Base-by-base conservation (phyloP, 2,888 invertebrate species). In the Sialis fuliginosa region DNA sequence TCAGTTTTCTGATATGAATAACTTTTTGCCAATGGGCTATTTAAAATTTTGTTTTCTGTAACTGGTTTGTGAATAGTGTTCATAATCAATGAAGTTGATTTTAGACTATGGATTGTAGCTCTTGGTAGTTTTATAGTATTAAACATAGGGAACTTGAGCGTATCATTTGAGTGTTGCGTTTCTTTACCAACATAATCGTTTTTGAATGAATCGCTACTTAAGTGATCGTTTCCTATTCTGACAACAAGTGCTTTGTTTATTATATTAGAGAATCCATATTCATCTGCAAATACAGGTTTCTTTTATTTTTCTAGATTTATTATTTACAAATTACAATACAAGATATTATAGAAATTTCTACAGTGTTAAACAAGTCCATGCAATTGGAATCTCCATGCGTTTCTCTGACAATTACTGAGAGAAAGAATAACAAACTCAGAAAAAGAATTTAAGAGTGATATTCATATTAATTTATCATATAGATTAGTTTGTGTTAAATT, bases 61-160 rank as follows among this genome's bases (percentile, higher is more conserved):
- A 22, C 33, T 32, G 22, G 45, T 48, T 54, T 51, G 37, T 54
- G 59, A 49, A 65, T 59, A 31, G 65, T 64, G 54, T 64, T 62
- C 54, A 66, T 58, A 44, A 68, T 64, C 53, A 68, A 54, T 6
- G 67, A 65, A 40, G 68, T 66, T 41, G 68, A 68, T 56, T 67
- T 67, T 54, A 67, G 62, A 50, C 58, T 59, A 52, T 60, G 56
- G 39, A 58, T 50, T 34, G 57, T 56, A 54, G 61, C 60, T 56
- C 58, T 53, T 52, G 54, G 54, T 13, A 54, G 47, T 50, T 49
- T 54, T 32, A 48, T 55, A 47, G 49, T 44, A 44, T 46, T 49
- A 12, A 47, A 42, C 10, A 47, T 33, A 6, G 40, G 39, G 4
- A 22, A 22, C 22, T 22, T 22, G 10, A 42, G 10, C 22, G 13